Conservation (phyloP, 2,113 vertebrate genomes). For the Vicugna pacos region DNA sequence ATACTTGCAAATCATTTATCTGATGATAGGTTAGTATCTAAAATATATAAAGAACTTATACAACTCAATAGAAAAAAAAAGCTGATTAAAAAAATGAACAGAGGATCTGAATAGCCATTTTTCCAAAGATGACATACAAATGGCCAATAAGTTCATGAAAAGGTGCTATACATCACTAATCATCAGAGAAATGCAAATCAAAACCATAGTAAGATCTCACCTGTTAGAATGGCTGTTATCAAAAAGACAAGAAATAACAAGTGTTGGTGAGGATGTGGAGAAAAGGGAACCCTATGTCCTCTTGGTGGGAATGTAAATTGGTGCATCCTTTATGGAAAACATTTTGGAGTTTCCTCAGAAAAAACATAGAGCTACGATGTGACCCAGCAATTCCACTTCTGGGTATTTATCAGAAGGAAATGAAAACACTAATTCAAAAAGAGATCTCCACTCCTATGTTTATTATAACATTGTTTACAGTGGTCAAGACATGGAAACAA, state of each 20-base stretch:
- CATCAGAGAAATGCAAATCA: background rate
- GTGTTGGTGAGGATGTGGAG: background rate
- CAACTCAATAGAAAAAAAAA: background rate
- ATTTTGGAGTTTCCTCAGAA: background rate
- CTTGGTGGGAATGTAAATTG: background rate
- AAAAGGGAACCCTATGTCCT: background rate
- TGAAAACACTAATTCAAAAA: background rate
- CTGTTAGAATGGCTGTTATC: background rate
- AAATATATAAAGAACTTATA: background rate
- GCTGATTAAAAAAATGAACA: background rate
- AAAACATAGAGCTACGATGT: background rate
- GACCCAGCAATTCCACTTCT: background rate
- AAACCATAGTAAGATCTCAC: background rate
- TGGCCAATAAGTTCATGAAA: background rate
- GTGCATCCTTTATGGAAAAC: background rate
- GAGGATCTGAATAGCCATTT: background rate
- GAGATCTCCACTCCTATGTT: background rate
- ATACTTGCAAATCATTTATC: background rate
- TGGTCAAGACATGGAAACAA: background rate
- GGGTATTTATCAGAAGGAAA: background rate
- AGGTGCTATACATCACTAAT: background rate
- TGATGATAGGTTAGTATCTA: background rate
- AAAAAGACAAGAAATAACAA: background rate
- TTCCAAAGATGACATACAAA: background rate
- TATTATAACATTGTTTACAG: background rate